Conservation (phyloP, 2,888 invertebrate genomes). For the Drosophila macrospina region DNA sequence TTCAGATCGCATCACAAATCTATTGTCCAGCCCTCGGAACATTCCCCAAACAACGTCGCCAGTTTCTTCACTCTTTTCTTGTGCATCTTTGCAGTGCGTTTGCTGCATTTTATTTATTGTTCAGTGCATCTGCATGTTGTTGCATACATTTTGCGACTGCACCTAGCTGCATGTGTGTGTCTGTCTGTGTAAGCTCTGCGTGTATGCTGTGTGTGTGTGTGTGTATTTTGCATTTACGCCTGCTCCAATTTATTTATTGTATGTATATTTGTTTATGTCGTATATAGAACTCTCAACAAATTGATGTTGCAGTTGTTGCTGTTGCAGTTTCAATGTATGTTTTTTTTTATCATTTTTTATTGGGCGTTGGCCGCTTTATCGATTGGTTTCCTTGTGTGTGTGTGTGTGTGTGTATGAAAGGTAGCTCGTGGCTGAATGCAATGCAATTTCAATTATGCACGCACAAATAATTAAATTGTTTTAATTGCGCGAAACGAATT, state of each 20-base stretch:
- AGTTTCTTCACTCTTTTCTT: slow-evolving; percentile 52
- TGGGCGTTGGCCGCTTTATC: slow-evolving; percentile 48
- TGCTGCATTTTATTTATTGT: slow-evolving; percentile 79
- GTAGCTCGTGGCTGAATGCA: slow-evolving; percentile 34
- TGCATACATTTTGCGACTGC: slow-evolving; percentile 61
- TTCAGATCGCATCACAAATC: slow-evolving; percentile 21
- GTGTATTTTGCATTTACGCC: slow-evolving; percentile 71
- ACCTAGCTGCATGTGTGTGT: slow-evolving; percentile 39
- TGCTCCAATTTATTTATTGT: slow-evolving; percentile 78
- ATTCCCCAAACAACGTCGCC: slow-evolving; percentile 23
- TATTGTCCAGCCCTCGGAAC: slow-evolving; percentile 47
- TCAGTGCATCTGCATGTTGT: slow-evolving; percentile 66
- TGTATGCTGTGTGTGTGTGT: slow-evolving; percentile 28
- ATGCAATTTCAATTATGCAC: slow-evolving; percentile 78
- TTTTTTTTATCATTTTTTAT: slow-evolving; percentile 21
- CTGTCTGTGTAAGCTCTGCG: slow-evolving; percentile 4
- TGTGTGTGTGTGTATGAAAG: slow-evolving; percentile 1
- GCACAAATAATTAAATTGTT: slow-evolving; percentile 77
- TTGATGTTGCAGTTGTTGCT: slow-evolving; percentile 52
- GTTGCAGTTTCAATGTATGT: slow-evolving; percentile 29
- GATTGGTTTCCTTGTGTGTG: slow-evolving; percentile 44
- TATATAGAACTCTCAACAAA: slow-evolving; percentile 64
- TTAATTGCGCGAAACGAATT: slow-evolving; percentile 70
- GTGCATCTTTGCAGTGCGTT: slow-evolving; percentile 62
- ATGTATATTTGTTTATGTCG: slow-evolving; percentile 75